Evolutionary conservation across 2,797 vertebrate species (phyloP), one percentile per base, ranked within the genome.

Genomic region (Netta rufina): DNA sequence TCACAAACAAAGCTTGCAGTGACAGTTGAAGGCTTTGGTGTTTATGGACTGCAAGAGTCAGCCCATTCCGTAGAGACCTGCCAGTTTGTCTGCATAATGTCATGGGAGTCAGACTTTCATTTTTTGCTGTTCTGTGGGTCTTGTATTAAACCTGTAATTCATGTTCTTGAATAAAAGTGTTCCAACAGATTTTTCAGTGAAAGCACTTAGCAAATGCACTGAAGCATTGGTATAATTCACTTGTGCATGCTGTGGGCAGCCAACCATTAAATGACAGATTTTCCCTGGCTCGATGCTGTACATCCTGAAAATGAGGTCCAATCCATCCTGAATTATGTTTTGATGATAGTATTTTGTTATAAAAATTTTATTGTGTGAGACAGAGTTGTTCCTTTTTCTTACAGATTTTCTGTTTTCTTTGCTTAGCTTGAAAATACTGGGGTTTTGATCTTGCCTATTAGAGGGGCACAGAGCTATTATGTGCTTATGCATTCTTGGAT

Each of bases 211-310:
- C 30, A 73, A 94, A 84, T 43, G 69, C 69, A 60, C 71, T 92
- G 93, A 90, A 76, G 93, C 79, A 58, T 65, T 93, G 92, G 65
- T 92, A 65, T 93, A 96, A 96, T 95, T 95, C 93, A 88, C 79
- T 93, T 91, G 69, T 78, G 78, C 76, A 13, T 77, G 85, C 76
- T 97, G 87, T 75, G 92, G 81, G 87, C 85, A 96, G 60, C 84
- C 90, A 94, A 75, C 85, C 66, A 78, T 96, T 96, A 95, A 96
- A 97, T 95, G 90, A 90, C 49, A 84, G 75, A 67, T 92, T 96
- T 94, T 96, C 60, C 56, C 62, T 92, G 78, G 61, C 87, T 95
- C 73, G 74, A 4, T 92, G 90, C 45, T 9, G 27, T 43, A 39
- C 17, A n/a, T 80, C 43, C 51, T 62, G 75, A 81, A 95, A 95